Base-by-base conservation (phyloP, 2,888 invertebrate genomes). In the Xanthia togata region DNA sequence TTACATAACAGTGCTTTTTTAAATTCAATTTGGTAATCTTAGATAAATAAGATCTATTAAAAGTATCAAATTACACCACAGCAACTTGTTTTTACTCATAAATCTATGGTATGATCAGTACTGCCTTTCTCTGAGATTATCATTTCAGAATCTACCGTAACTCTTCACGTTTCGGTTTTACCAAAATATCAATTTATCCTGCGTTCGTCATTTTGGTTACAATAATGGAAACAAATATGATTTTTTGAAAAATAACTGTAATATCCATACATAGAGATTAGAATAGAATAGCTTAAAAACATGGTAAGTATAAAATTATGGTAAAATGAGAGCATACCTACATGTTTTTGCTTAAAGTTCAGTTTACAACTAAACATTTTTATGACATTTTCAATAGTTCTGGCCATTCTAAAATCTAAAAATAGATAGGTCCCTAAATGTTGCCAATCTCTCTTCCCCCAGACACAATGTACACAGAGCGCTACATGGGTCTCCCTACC, bases 381-480 rank as follows among this genome's bases (percentile, higher is more conserved):
- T 31, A 2, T 2, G 31, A 31, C 31, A 2, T 31, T 31, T 31
- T 31, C 31, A 31, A 31, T 31, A 31, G 31, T 31, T 31, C 31
- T 31, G 31, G 31, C 1, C 31, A 31, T 31, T 31, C 31, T 31
- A 31, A 31, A 31, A 31, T 31, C 38, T 65, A 44, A 55, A 68
- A 57, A n/a, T 3, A 53, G 0, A 11, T 11, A 12, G 2, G 55
- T 35, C 23, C 17, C 31, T 41, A 73, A n/a, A 53, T 53, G 55
- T 12, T 65, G 23, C 23, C 23, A 1, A 41, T 12, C 1, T 80
- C 2, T 75, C 41, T 64, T 44, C 41, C 57, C 53, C 0, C 89
- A 99, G 99, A 99, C 92, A 98, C 99, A 0, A 98, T 99, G 90
- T 99, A 99, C 93, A 99, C 99, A 0, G 99, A 99, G 92, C 97